Conservation (phyloP, 2,888 invertebrate species). For the Ormyrus labotus region DNA sequence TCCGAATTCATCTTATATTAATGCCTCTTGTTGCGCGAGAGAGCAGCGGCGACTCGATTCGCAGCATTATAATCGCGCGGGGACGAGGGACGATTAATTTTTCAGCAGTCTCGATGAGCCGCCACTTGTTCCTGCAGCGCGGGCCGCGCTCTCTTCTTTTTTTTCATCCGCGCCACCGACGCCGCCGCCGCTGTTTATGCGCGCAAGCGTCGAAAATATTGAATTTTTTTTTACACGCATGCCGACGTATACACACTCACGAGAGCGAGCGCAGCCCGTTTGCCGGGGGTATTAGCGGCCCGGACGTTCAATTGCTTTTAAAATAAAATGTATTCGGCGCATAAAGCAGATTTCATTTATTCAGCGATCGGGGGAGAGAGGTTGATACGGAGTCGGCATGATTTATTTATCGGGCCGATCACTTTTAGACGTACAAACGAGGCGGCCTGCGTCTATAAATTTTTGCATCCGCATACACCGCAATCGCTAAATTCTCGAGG, state of each 20-base stretch:
- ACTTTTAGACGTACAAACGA: background rate
- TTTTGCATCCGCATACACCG: background rate
- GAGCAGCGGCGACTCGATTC: background rate
- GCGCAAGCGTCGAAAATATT: no score
- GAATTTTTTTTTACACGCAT: no score
- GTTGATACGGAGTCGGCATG: conserved; percentile 10
- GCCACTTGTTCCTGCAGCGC: no score
- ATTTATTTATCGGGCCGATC: conserved; percentile 18
- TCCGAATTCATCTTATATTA: conserved; percentile 40
- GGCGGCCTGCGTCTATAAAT: background rate
- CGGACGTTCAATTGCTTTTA: background rate
- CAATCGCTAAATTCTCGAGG: background rate
- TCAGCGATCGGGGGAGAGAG: background rate
- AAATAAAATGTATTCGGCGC: conserved; percentile 10
- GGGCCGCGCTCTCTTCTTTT: background rate
- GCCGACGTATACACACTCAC: no score
- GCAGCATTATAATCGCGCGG: background rate
- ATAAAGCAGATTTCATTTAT: conserved; percentile 16
- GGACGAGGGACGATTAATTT: conserved; percentile 13
- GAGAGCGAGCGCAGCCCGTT: no score
- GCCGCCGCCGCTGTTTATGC: background rate
- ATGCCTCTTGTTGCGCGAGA: conserved; percentile 7
- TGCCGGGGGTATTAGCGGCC: no score
- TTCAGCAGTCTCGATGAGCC: conserved; percentile 3
- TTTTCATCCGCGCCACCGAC: background rate